Evolutionary conservation across 2,888 invertebrate genomes (phyloP), one percentile per base, ranked within the genome.

Genomic region (Drosophila anceps): DNA sequence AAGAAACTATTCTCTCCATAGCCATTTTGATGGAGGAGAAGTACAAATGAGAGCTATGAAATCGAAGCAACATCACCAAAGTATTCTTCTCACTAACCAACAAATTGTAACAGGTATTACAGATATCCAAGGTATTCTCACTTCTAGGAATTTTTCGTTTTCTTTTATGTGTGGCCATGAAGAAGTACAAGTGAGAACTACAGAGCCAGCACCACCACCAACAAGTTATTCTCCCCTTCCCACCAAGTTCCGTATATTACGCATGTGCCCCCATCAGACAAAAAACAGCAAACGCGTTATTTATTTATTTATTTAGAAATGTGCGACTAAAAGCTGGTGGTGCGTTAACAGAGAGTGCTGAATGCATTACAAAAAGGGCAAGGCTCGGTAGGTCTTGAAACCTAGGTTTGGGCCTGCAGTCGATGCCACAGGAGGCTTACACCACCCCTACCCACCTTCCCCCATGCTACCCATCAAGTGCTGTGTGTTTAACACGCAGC

Each of bases 401-500:
- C 20, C 37, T 15, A 37, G 31, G 37, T n/a, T 48, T 39, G 12
- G n/a, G 20, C 24, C 46, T 27, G 44, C 66, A 48, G 44, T 37
- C 13, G 46, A 24, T 46, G 29, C 29, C 44, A 44, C 51, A 43
- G n/a, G 24, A 35, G 12, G 18, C 35, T 18, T 13, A 13, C 27
- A 18, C 35, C 24, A 41, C 24, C 20, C 27, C 18, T 27, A 8
- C 9, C 4, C 4, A 8, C 27, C 46, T 48, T 29, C 10, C 29
- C 48, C 48, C 48, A 50, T 33, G 13, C 31, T 27, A 8, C 48
- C 44, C 20, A 20, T 15, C 51, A 61, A 39, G 53, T 53, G 37
- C 43, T 71, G 31, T 31, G 8, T 50, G 72, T 33, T 71, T 37
- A 59, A 50, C 51, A 60, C 76, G 71, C 58, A 76, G 61, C 64